Base-by-base conservation (phyloP, 2,888 invertebrate species). In the Macrophya alboannulata region DNA sequence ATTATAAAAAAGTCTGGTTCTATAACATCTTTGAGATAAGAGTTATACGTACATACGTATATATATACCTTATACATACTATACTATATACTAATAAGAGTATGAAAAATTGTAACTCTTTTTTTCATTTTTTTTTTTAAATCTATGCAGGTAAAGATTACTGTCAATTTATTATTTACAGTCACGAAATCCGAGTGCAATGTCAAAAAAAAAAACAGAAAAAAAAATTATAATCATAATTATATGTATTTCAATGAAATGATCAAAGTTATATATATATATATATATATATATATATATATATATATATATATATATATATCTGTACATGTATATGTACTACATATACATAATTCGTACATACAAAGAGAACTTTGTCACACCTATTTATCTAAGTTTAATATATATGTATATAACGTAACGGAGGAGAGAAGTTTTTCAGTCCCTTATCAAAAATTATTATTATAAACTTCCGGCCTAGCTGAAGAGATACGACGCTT, bases 401-500 rank as follows among this genome's bases (percentile, higher is more conserved):
- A 81, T 31, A 31, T 31, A 31, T 74, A 62, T 62, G 62, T 31
- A 31, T 31, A 31, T 74, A 62, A 37, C 59, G 45, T 62, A 45
- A 43, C n/a, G 65, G 25, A 12, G 62, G 10, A 25, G 1, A 25
- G 15, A 81, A 31, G 31, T 31, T 31, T 21, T 81, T 62, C 6
- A 62, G 21, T 9, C 40, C 43, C 43, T 81, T 81, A 81, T 81
- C 81, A 81, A 62, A 81, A 65, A 65, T 68, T 17, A 37, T 62
- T 81, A 81, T 62, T 40, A 12, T 17, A 43, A 81, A 81, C 81
- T 81, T 81, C 81, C 81, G 62, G 81, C n/a, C 77, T 17, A 68
- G 31, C 68, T 25, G 37, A 37, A 12, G 68, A 68, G 68, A 68
- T 68, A 68, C 37, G 37, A 68, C 6, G 68, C 43, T 1, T 45